A percentile compares a stretch with the other conserved stretches of the same genome.
These are phyloP conservation scores for Acrossocheilus wenchowensis DNA, from an alignment of 2,797 vertebrate species.

Conservation along the genomic window DNA sequence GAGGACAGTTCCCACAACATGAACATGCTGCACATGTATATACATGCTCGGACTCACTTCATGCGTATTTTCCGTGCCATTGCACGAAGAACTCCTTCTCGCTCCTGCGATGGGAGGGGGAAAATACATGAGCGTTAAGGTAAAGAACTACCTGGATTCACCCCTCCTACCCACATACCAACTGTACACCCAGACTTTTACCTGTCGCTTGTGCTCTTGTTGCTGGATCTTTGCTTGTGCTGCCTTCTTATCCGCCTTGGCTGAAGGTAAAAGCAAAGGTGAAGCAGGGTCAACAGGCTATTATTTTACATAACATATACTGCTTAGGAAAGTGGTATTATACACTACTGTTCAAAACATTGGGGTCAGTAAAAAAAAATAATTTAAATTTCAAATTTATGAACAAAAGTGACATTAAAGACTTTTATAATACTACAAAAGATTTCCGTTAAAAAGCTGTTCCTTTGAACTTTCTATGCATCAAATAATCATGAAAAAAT, in stretches of 20 bases:
- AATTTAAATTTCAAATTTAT: neutral
- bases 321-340: neutral
- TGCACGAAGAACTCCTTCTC: conserved; percentile 91
- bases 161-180: conserved; percentile 25
- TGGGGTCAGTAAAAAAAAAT: neutral
- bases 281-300: neutral
- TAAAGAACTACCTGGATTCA: neutral
- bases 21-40: conserved; percentile 38
- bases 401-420: neutral
- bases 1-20: conserved; percentile 13
- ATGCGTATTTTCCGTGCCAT: conserved; percentile 97
- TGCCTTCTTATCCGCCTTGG: conserved; percentile 94
- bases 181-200: conserved; percentile 58
- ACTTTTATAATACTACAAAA: neutral
- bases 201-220: conserved; percentile 92
- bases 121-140: conserved; percentile 41
- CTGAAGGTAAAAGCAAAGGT: conserved; percentile 68
- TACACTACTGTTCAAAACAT: neutral
- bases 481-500: neutral
- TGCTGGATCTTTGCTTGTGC: conserved; percentile 93
- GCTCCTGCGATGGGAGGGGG: conserved; percentile 77
- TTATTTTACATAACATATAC: neutral
- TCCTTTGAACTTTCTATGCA: neutral
- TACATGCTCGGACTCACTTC: conserved; percentile 82
- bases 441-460: neutral